Percentiles rank a stretch among this genome's conserved stretches.
Conservation (phyloP, 2,113 vertebrate species). For the Amblyornis subalaris region DNA sequence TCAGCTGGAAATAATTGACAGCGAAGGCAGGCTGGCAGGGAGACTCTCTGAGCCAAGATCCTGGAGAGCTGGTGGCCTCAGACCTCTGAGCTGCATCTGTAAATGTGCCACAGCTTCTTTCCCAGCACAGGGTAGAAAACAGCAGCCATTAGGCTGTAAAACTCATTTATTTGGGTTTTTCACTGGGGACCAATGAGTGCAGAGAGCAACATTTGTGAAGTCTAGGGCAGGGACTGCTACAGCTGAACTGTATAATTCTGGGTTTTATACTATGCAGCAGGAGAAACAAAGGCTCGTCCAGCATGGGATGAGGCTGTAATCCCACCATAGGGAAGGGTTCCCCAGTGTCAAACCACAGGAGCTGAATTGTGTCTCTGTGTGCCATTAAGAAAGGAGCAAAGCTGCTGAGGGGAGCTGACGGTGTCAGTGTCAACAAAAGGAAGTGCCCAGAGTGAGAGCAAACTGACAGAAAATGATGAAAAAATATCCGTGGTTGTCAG, state of each 20-base stretch:
- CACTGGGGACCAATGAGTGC: background rate
- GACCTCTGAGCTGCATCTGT: background rate
- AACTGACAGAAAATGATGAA: slow-evolving; percentile 62
- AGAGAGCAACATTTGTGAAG: background rate
- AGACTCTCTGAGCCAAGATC: background rate
- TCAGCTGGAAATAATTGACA: background rate
- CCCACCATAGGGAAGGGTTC: background rate
- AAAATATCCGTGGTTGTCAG: slow-evolving; percentile 55
- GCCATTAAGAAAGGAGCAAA: slow-evolving; percentile 8
- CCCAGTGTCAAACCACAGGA: background rate
- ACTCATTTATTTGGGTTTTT: background rate
- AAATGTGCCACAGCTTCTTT: background rate
- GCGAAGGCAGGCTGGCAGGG: background rate
- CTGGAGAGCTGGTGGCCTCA: background rate
- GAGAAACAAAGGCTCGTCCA: background rate
- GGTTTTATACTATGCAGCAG: background rate
- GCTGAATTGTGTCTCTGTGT: background rate
- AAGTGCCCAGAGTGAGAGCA: slow-evolving; percentile 44
- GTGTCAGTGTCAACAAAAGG: slow-evolving; percentile 57
- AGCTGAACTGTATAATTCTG: background rate
- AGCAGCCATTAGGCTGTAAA: background rate
- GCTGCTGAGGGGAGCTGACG: background rate
- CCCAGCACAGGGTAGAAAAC: background rate
- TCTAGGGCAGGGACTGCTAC: background rate
- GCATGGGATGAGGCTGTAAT: background rate